A percentile compares a stretch with the other conserved stretches of the same genome.
These are phyloP conservation scores for Bilobella aurantiaca DNA, from an alignment of 1,140 invertebrate species.

Conservation along the genomic window DNA sequence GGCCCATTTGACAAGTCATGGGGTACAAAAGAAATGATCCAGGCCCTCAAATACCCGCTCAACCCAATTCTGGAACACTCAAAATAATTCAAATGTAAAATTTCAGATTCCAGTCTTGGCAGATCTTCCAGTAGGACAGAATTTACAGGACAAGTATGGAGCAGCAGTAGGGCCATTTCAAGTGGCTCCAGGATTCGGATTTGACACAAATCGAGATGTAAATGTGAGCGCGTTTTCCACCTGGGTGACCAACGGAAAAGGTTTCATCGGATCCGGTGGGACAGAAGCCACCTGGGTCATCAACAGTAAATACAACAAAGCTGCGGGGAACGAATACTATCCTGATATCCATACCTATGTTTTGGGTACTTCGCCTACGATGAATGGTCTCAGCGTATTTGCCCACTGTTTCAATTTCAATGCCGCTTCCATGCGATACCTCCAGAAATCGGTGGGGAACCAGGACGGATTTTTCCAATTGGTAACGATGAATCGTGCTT, in stretches of 20 bases:
- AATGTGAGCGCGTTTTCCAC: conserved; percentile 3
- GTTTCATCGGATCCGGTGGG: conserved; percentile 5
- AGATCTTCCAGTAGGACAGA: conserved; percentile 26
- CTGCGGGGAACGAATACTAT: too few species aligned
- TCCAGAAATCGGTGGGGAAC: neutral
- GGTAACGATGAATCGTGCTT: neutral
- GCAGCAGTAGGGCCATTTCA: conserved; percentile 26
- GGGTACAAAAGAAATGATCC: too few species aligned
- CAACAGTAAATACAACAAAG: neutral
- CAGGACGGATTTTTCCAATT: conserved; percentile 8
- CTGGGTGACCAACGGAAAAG: conserved; percentile 15
- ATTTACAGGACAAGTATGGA: conserved; percentile 30
- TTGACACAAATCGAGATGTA: conserved; percentile 17
- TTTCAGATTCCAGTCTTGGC: conserved; percentile 13
- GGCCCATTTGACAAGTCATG: conserved; percentile 18
- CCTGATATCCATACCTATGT: conserved; percentile 9
- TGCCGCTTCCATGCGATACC: neutral
- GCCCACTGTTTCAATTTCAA: neutral
- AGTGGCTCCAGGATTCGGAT: conserved; percentile 21
- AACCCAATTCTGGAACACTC: too few species aligned
- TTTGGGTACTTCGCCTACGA: neutral
- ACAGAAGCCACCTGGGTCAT: neutral
- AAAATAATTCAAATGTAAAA: too few species aligned
- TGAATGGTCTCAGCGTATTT: neutral
- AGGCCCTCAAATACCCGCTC: too few species aligned